Evolutionary conservation across 2,888 invertebrate species (phyloP), one percentile per base, ranked within the genome.

Genomic region (Psylliodes chrysocephalus): DNA sequence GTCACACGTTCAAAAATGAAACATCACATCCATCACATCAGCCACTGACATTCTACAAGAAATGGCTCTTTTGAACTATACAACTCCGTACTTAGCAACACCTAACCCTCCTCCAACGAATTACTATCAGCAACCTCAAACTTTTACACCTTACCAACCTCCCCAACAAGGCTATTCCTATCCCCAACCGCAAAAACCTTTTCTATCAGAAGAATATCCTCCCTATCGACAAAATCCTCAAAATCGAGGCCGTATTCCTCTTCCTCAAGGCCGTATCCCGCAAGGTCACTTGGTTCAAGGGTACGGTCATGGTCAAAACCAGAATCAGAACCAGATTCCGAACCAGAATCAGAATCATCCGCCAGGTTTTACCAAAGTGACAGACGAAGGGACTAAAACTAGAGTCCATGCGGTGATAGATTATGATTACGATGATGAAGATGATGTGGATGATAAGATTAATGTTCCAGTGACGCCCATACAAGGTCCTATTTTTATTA

Each of bases 401-500:
- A 89, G 90, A 72, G 82, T 91, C 63, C 91, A 91, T 79, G 90
- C 91, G 2, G 88, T 91, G 17, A 84, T 91, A 52, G 91, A 91
- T 78, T 91, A 91, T 74, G 90, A 89, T 74, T 88, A 89, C 62
- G 90, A 90, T 71, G 88, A 89, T 66, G 85, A 87, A 67, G 86
- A 85, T 44, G 82, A 77, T 72, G 35, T 75, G 68, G 57, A 74
- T 69, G 51, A 54, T 7, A 7, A 33, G 8, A 28, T 60, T 49
- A 65, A 66, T 28, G 87, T 89, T 67, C 87, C 89, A 12, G 92
- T 93, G 53, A 93, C 94, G 17, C 94, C 94, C 19, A 91, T 94
- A 63, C 93, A 93, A 82, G 94, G 94, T 30, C 94, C 94, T n/a
- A 94, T 94, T 79, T 90, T 88, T 77, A 82, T 94, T 71, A 91